Percentiles rank a stretch among this genome's conserved stretches.
Evolutionary conservation across 2,888 invertebrate genomes (phyloP).

Genomic region (Melanophora roralis): DNA sequence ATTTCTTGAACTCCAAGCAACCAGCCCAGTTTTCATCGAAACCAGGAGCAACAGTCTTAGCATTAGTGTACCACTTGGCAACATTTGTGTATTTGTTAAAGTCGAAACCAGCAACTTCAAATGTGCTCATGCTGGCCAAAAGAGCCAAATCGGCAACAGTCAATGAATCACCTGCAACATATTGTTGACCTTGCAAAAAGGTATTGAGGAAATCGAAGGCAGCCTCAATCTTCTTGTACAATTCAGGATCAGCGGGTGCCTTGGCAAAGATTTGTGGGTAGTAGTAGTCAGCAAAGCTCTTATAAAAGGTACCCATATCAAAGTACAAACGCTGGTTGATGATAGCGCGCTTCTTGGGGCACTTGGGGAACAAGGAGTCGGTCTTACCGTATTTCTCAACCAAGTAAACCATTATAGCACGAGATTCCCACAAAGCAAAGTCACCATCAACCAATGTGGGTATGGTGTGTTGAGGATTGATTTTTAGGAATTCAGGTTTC

Average conservation of each 20-base stretch:
- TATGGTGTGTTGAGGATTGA: slow-evolving; percentile 90
- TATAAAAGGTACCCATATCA: slow-evolving; percentile 86
- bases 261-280: slow-evolving; percentile 82
- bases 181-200: slow-evolving; percentile 85
- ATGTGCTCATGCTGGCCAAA: slow-evolving; percentile 83
- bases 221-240: slow-evolving; percentile 83
- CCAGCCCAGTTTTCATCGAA: slow-evolving; percentile 81
- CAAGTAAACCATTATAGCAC: slow-evolving; percentile 88
- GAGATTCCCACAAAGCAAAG: slow-evolving; percentile 89
- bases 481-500: slow-evolving; percentile 84
- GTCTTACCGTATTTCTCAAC: slow-evolving; percentile 88
- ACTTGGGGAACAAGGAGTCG: slow-evolving; percentile 85
- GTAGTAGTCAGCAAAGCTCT: slow-evolving; percentile 84
- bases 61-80: slow-evolving; percentile 81
- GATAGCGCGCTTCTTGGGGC: slow-evolving; percentile 85
- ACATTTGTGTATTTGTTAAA: slow-evolving; percentile 84
- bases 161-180: slow-evolving; percentile 83
- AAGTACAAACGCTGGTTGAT: slow-evolving; percentile 90
- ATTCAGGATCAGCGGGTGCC: slow-evolving; percentile 82
- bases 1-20: slow-evolving; percentile 79
- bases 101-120: slow-evolving; percentile 83
- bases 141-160: slow-evolving; percentile 88
- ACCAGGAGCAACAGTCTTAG: slow-evolving; percentile 80
- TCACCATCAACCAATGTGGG: slow-evolving; percentile 91
- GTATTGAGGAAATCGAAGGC: slow-evolving; percentile 83